phyloP scores from a whole-genome alignment of 2,797 vertebrate genomes.

The Xyrichtys novacula region DNA sequence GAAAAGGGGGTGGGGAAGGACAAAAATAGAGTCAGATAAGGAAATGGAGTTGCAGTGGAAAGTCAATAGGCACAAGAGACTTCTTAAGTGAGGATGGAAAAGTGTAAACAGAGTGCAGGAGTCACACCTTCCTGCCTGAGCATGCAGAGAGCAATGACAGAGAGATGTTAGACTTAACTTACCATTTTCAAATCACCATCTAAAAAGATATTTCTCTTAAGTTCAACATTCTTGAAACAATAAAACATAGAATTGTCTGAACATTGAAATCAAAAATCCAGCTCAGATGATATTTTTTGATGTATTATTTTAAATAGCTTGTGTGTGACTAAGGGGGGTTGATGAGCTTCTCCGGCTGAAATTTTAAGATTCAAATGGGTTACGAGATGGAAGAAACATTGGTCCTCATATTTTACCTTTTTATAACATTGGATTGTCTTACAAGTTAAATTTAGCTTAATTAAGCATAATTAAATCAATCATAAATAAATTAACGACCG shows the following conservation, averaged over 20 bases:
- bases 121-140: constrained; percentile 24
- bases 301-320: not conserved
- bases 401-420: constrained; percentile 5
- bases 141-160: constrained; percentile 27
- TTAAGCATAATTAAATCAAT: too few species aligned
- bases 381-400: not conserved
- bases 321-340: not conserved
- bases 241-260: not conserved
- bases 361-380: constrained; percentile 3
- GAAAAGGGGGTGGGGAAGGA: constrained; percentile 21
- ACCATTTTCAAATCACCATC: not conserved
- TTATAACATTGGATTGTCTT: not conserved
- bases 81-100: constrained; percentile 43
- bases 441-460: not conserved
- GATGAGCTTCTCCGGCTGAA: not conserved
- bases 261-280: not conserved
- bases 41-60: constrained; percentile 56
- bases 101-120: constrained; percentile 44
- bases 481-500: too few species aligned
- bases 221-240: constrained; percentile 1
- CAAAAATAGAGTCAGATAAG: constrained; percentile 68
- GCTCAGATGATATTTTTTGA: not conserved
- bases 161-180: not conserved
- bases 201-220: not conserved
- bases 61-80: constrained; percentile 63